Percentiles rank a stretch among this genome's conserved stretches.
Evolutionary conservation across 2,797 vertebrate genomes (phyloP).

Genomic region (Erpetoichthys calabaricus): DNA sequence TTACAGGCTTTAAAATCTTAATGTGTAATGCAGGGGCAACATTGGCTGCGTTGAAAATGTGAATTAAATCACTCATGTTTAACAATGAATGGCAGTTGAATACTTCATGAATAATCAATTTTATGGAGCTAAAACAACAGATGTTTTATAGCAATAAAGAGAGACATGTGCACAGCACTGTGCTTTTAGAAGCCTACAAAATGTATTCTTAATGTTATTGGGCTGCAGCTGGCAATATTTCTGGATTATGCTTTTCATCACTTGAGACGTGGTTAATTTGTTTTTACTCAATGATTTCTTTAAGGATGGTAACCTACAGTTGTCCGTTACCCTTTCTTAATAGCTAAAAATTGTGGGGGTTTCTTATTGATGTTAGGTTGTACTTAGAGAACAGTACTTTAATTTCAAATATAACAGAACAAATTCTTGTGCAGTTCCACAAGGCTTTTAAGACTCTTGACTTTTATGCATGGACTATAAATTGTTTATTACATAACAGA

Average conservation of each 20-base stretch:
- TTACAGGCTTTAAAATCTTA: too few species aligned
- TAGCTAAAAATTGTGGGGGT: too few species aligned
- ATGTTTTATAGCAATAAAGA: constrained; percentile 1
- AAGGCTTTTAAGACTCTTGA: too few species aligned
- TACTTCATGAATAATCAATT: neutral
- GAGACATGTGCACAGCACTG: neutral
- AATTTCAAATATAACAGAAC: too few species aligned
- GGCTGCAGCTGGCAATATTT: neutral
- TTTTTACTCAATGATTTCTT: neutral
- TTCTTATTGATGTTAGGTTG: too few species aligned
- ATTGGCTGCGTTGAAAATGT: too few species aligned
- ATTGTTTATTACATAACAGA: too few species aligned
- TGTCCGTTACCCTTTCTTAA: neutral
- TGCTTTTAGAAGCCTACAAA: neutral
- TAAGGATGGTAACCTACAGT: neutral
- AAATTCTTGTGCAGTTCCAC: too few species aligned
- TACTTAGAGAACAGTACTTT: too few species aligned
- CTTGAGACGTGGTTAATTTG: neutral
- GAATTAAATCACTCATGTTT: too few species aligned
- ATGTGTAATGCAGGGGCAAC: too few species aligned
- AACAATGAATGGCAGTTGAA: neutral
- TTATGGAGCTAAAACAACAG: neutral
- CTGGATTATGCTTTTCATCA: neutral
- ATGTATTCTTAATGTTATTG: neutral
- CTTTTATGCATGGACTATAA: too few species aligned